Conservation (phyloP, 2,888 invertebrate genomes). For the Oligia strigilis region DNA sequence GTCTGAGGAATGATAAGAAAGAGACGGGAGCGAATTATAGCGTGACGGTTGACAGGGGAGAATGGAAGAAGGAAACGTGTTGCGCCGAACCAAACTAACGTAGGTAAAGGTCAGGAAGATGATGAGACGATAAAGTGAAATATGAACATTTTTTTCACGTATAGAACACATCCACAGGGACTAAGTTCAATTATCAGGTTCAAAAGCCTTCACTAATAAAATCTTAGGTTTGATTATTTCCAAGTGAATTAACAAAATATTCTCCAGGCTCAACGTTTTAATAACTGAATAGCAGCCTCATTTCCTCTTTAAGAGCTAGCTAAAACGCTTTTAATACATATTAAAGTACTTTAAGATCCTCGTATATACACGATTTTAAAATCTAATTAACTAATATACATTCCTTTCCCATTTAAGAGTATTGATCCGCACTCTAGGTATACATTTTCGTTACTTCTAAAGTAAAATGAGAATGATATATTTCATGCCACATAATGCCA, state of each 20-base stretch:
- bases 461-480: too few species aligned
- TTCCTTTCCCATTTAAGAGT: conserved; percentile 10
- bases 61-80: not conserved
- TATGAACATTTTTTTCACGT: too few species aligned
- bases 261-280: conserved; percentile 13
- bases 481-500: too few species aligned
- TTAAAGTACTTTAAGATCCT: conserved; percentile 14
- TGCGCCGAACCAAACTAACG: not conserved
- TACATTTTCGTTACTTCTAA: not conserved
- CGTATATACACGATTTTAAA: conserved; percentile 20
- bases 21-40: not conserved
- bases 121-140: not conserved
- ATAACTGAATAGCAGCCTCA: conserved; percentile 7
- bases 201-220: not conserved
- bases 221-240: not conserved
- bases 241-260: conserved; percentile 12
- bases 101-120: not conserved
- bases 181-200: not conserved
- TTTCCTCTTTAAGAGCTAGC: conserved; percentile 23
- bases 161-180: not conserved
- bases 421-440: not conserved
- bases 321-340: conserved; percentile 34
- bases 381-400: conserved; percentile 21
- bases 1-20: not conserved
- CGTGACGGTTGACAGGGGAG: not conserved